Percentiles rank a stretch among this genome's conserved stretches.
phyloP scores from a whole-genome alignment of 2,113 vertebrate species.

The Siniperca knerii region DNA sequence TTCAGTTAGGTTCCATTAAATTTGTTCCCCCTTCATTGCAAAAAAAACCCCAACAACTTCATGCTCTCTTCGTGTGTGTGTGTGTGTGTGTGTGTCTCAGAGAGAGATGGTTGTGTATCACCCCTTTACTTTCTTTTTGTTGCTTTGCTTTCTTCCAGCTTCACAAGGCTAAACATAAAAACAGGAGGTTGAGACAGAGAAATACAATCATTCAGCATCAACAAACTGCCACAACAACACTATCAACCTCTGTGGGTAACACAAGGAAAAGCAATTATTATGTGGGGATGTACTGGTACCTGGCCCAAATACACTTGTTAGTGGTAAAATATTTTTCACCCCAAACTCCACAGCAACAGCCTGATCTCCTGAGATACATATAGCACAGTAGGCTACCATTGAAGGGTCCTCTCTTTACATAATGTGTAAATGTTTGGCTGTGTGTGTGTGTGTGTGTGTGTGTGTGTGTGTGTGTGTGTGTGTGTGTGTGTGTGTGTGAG shows the following conservation, averaged over 20 bases:
- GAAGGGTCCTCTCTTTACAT: too few relatives aligned
- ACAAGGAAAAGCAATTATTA: not conserved
- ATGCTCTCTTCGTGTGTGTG: not conserved
- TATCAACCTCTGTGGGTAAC: not conserved
- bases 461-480: not conserved
- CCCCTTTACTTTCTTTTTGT: not conserved
- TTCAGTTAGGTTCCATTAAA: not conserved
- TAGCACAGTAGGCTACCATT: not conserved
- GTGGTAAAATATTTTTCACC: not conserved
- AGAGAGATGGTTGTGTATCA: not conserved
- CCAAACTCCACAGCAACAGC: not conserved
- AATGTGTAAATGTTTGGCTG: not conserved
- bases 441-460: not conserved
- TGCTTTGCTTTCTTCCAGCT: not conserved
- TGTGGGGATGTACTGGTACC: not conserved
- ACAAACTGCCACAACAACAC: not conserved
- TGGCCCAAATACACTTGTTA: not conserved
- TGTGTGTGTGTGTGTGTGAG: not conserved
- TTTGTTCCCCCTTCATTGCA: not conserved
- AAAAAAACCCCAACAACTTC: not conserved
- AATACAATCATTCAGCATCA: not conserved
- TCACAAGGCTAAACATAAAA: not conserved
- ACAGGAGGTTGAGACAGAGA: not conserved
- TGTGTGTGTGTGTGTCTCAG: not conserved
- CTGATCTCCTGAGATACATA: not conserved